Percentiles rank a stretch among this genome's conserved stretches.
These are phyloP conservation scores for Isichthys henryi DNA, from an alignment of 2,113 vertebrate genomes.

Conservation along the genomic window DNA sequence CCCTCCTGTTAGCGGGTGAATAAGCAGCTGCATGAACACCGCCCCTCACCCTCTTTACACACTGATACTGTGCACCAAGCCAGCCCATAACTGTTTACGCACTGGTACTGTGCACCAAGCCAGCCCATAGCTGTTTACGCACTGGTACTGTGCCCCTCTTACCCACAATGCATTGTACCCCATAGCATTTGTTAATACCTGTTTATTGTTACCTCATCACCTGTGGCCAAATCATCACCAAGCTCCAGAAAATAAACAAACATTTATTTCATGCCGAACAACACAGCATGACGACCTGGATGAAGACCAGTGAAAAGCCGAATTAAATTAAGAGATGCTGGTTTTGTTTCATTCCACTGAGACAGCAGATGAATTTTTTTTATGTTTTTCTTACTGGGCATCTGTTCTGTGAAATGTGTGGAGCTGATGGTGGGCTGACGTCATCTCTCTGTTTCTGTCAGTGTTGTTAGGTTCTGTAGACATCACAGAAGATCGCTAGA, in stretches of 20 bases:
- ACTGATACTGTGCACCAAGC: no score
- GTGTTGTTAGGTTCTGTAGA: not conserved
- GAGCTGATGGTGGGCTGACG: not conserved
- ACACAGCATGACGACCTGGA: not conserved
- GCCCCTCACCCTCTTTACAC: not conserved
- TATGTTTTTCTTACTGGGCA: not conserved
- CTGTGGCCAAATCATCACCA: not conserved
- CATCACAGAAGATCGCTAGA: not conserved
- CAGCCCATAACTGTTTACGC: no score
- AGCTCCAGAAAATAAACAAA: not conserved
- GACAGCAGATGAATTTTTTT: not conserved
- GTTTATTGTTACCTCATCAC: not conserved
- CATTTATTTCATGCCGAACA: not conserved
- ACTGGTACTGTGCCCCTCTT: not conserved
- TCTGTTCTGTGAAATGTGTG: conserved; percentile 1
- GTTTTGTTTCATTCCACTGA: not conserved
- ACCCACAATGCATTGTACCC: not conserved
- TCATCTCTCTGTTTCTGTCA: not conserved
- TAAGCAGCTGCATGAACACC: not conserved
- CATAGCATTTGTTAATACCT: not conserved
- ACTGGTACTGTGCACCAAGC: not conserved
- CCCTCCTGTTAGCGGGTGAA: not conserved
- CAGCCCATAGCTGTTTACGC: not conserved
- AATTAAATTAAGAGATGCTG: not conserved
- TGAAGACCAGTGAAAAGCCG: not conserved